Base-by-base conservation (phyloP, 1,140 invertebrate genomes). In the Bombyx mori region DNA sequence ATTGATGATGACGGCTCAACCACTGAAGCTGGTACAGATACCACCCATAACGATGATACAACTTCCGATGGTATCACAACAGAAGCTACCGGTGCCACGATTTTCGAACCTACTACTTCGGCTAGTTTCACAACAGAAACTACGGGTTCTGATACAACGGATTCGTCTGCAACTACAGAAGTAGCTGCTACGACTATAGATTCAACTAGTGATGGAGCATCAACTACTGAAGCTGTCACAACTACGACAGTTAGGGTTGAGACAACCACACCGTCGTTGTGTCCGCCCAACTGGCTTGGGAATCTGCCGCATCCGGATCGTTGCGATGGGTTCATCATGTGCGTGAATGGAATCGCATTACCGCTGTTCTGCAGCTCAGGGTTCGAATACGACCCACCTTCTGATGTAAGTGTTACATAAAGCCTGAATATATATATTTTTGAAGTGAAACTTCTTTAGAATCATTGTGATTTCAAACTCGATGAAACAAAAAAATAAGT, bases 311-410 rank as follows among this genome's bases (percentile, higher is more conserved):
- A 59, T 42, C 46, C 46, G 1, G 42, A 43, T 2, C 7, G 18
- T 1, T 59, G 58, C 49, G 46, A 59, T n/a, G 42, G 52, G 2
- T 59, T 54, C 47, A 54, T 49, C 26, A 54, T 59, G 58, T 59
- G 58, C 44, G 52, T 48, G 1, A 22, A 42, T 1, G 53, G 53
- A 42, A 60, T 43, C 18, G 46, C 58, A 0, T 42, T 60, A 8
- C 44, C 43, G 8, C 12, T 60, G 10, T 52, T 26, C 9, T 60
- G 58, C 8, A 51, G 48, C 26, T 48, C 46, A 56, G 58, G 58
- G 9, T 60, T 60, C 6, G 58, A 60, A 42, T 60, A 51, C 35
- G 52, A 54, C n/a, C 52, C 55, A 1, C 7, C 43, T 10, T 7
- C 12, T 1, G 12, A 12, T 4, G 55, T 56, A 50, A 56, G 42